Evolutionary conservation across 2,797 vertebrate species (phyloP), one percentile per base, ranked within the genome.

Genomic region (Tolypeutes matacus): DNA sequence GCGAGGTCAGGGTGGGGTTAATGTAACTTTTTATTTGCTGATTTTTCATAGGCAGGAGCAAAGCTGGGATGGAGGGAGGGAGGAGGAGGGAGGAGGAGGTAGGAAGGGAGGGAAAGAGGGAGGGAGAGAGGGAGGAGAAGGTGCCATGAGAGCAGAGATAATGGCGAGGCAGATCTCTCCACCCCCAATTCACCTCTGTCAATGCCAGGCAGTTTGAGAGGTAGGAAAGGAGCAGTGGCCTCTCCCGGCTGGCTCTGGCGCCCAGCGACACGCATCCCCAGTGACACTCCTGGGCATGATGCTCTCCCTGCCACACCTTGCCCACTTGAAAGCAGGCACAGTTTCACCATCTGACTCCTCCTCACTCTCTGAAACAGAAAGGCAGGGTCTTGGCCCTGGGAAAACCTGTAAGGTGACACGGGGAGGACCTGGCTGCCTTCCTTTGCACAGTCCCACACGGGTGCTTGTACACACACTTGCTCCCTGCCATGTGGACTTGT

Each of bases 1-100:
- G 98, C 96, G 99, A 99, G 99, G 99, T 99, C 99, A 99, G 99
- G 98, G 98, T 97, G 99, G 99, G 99, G 99, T 99, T 99, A 99
- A 99, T 99, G 99, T 99, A 99, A 99, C 99, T 99, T 99, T 99
- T 99, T 99, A 99, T 99, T 99, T 99, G 99, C 99, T 99, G 99
- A 99, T 99, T 99, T 99, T 99, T 99, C 99, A 99, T 99, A 99
- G 98, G 98, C 97, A 94, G 98, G 98, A 99, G 99, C 98, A 98
- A 98, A 98, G 98, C 98, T 94, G 96, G 97, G 95, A 98, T 97
- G 96, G 97, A 97, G 97, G 86, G 96, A 97, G 87, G 98, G 89
- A 97, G 93, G 93, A 96, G 93, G 95, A 94, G 95, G 3, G 95
- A 77, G 96, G 96, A n/a, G n/a, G n/a, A n/a, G n/a, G n/a, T n/a